Evolutionary conservation across 2,797 vertebrate species (phyloP), one percentile per base, ranked within the genome.

Genomic region (Euthynnus affinis): DNA sequence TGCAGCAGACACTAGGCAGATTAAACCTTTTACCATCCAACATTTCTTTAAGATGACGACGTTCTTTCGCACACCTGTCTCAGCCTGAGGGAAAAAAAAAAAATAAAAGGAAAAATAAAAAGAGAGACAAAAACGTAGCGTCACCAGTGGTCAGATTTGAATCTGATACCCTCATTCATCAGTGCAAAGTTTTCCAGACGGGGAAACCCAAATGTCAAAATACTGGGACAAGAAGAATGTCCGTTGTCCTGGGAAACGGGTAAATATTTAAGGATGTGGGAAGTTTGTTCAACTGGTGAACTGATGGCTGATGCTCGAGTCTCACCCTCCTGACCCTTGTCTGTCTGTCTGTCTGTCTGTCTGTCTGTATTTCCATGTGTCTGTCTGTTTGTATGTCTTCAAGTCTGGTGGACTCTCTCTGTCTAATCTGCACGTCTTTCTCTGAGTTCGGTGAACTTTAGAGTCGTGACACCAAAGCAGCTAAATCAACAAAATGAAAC

Each of bases 181-280:
- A 60, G 42, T 60, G 71, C 56, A 75, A 46, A 25, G 18, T 79
- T 83, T 88, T 88, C 89, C 86, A 86, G 81, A 87, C 52, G 10
- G 42, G 60, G 44, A 80, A 86, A 88, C 76, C 69, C 78, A 64
- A 77, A 78, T 10, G 67, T 83, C 72, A 77, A 77, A 86, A 79
- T 72, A 77, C 51, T 25, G 53, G 56, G 66, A 71, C 25, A 12
- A 63, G 77, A 84, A 82, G 66, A 86, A 87, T 82, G 87, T 87
- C 78, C 14, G 74, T 69, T 49, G 84, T 76, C 82, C 32, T 46
- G 85, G 77, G 18, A 96, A 97, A 96, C 89, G 91, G 91, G 93
- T 95, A 93, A 95, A 96, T 96, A 96, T 97, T 96, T 95, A 93
- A 95, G 95, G 64, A 53, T 70, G 95, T 95, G 93, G 90, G 93